phyloP scores from a whole-genome alignment of 2,888 invertebrate species.

The Ormyrus rosae region DNA sequence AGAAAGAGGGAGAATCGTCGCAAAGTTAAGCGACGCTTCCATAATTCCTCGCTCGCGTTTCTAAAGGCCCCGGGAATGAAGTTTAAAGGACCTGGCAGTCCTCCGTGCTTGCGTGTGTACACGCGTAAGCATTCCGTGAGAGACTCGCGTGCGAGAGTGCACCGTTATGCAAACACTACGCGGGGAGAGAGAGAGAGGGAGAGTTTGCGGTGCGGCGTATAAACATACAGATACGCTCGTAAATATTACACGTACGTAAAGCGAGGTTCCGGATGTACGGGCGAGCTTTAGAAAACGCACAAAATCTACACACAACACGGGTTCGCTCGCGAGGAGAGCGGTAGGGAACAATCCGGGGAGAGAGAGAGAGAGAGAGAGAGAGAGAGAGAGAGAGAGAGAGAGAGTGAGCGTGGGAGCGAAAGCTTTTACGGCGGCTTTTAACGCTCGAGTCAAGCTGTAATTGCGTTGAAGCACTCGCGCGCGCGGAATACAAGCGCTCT shows the following conservation, averaged over 20 bases:
- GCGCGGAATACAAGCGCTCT: constrained; percentile 30
- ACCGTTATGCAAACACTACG: too few relatives aligned
- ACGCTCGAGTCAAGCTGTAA: constrained; percentile 59
- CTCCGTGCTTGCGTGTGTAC: too few relatives aligned
- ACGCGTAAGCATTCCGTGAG: too few relatives aligned
- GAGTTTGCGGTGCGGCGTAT: not conserved
- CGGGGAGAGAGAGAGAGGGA: too few relatives aligned
- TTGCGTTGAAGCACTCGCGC: constrained; percentile 57
- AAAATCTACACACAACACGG: not conserved
- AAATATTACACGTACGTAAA: too few relatives aligned
- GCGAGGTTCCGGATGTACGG: too few relatives aligned
- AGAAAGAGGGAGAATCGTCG: not conserved
- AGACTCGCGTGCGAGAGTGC: too few relatives aligned
- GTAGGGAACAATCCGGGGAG: not conserved
- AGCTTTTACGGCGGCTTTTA: constrained; percentile 61
- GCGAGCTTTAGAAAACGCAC: too few relatives aligned
- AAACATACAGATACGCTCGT: too few relatives aligned
- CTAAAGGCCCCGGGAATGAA: too few relatives aligned
- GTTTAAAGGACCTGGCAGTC: too few relatives aligned
- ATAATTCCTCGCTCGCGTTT: not conserved
- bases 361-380: not conserved
- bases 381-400: constrained; percentile 10
- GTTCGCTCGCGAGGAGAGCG: not conserved
- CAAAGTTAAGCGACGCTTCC: not conserved
- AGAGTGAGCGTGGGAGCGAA: constrained; percentile 16